These are phyloP conservation scores for Galaxias olidus DNA, from an alignment of 2,797 vertebrate genomes.

Conservation along the genomic window DNA sequence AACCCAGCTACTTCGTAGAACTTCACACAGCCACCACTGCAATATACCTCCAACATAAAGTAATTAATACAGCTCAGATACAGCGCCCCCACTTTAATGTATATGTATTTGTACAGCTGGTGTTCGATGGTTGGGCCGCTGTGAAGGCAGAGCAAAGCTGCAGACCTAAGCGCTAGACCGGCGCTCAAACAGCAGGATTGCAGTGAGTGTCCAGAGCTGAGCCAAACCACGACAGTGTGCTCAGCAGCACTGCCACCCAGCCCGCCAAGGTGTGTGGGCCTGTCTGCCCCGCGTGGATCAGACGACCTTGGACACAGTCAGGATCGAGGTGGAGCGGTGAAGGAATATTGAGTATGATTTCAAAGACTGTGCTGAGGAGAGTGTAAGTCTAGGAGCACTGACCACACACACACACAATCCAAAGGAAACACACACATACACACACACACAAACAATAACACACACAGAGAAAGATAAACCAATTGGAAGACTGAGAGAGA, in stretches of 20 bases:
- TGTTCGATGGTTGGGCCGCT: conserved; percentile 38
- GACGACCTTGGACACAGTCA: conserved; percentile 56
- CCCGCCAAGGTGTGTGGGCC: conserved; percentile 78
- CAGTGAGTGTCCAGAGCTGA: conserved; percentile 47
- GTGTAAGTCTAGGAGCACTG: conserved; percentile 19
- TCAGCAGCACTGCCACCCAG: conserved; percentile 73
- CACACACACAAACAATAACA: conserved; percentile 33
- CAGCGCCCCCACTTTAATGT: conserved; percentile 49
- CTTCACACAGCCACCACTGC: conserved; percentile 39
- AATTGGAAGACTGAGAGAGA: conserved; percentile 19
- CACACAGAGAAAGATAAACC: conserved; percentile 37
- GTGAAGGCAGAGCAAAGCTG: conserved; percentile 53
- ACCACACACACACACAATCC: conserved; percentile 35
- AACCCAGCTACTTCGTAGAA: conserved; percentile 54
- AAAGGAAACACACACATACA: conserved; percentile 39
- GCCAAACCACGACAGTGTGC: conserved; percentile 75
- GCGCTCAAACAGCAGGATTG: conserved; percentile 47
- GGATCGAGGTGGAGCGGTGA: conserved; percentile 8
- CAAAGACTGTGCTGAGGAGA: neutral
- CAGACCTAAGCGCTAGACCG: conserved; percentile 50
- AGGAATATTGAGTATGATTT: conserved; percentile 22
- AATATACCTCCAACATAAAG: conserved; percentile 61
- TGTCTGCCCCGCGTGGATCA: conserved; percentile 55
- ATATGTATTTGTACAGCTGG: conserved; percentile 76
- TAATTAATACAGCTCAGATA: conserved; percentile 55